These are phyloP conservation scores for Perccottus glenii DNA, from an alignment of 2,113 vertebrate genomes.

Conservation along the genomic window DNA sequence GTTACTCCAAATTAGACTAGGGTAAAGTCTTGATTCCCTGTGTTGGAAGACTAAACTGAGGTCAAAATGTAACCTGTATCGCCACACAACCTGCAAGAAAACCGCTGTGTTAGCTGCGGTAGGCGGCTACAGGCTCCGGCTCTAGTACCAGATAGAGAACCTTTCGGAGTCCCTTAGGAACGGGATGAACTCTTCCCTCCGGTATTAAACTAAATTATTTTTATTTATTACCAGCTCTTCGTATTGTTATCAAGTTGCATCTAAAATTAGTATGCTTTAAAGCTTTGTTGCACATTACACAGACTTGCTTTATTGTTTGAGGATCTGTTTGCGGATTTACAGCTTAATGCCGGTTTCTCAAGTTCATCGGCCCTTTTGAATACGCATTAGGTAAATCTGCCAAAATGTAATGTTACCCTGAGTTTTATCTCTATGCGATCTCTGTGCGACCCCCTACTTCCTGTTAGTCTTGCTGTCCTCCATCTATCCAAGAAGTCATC, in stretches of 20 bases:
- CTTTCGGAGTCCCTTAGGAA: not conserved
- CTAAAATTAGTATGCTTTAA: no score
- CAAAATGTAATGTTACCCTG: not conserved
- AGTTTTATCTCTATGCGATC: not conserved
- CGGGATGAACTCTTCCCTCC: not conserved
- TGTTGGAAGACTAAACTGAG: accelerated
- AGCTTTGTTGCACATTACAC: no score
- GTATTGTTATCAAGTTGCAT: no score
- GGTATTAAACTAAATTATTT: constrained; percentile 26
- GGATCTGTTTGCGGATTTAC: not conserved
- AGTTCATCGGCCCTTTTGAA: not conserved
- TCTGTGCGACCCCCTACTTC: not conserved
- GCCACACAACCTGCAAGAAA: constrained; percentile 9
- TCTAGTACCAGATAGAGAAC: constrained; percentile 5
- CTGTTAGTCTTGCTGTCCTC: not conserved
- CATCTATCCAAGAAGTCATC: not conserved
- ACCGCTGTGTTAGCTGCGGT: constrained; percentile 19
- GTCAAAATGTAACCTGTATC: accelerated
- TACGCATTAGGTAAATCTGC: not conserved
- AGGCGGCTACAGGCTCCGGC: not conserved
- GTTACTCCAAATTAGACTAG: no score
- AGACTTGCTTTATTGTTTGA: accelerated
- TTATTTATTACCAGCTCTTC: no score
- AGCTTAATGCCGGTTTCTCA: not conserved
- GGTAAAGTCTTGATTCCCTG: no score